Evolutionary conservation across 2,113 vertebrate species (phyloP).

Genomic region (Pterocles burchelli): DNA sequence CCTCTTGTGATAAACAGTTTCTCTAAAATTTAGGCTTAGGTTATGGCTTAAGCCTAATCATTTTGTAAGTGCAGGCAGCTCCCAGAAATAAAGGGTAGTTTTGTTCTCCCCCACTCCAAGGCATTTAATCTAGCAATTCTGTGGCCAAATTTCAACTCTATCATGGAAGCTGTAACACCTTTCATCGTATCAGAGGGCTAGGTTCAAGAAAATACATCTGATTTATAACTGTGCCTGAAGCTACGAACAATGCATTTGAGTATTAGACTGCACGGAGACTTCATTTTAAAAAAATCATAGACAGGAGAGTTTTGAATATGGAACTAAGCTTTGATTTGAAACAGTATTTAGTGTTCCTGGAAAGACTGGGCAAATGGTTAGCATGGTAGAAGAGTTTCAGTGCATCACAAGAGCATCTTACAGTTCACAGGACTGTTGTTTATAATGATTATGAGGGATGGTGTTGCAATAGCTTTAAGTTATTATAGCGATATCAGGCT

Average conservation of each 20-base stretch:
- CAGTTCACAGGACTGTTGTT: background rate
- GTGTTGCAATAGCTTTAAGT: constrained; percentile 60
- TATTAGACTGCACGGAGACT: constrained; percentile 10
- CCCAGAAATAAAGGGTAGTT: background rate
- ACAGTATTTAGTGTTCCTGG: background rate
- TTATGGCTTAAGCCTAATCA: background rate
- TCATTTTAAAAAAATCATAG: background rate
- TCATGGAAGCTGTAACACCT: background rate
- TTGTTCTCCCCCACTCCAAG: background rate
- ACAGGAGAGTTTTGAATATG: background rate
- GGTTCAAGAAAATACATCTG: background rate
- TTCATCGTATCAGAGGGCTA: background rate
- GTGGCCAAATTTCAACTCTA: background rate
- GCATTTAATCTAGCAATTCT: background rate
- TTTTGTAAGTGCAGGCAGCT: constrained; percentile 14
- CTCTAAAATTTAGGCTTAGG: background rate
- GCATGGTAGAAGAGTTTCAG: background rate
- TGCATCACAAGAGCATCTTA: background rate
- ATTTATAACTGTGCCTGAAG: constrained; percentile 9
- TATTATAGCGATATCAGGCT: background rate
- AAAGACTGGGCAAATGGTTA: background rate
- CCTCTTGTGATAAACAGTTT: background rate
- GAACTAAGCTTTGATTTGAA: background rate
- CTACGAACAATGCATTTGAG: background rate
- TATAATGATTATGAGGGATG: background rate